phyloP scores from a whole-genome alignment of 1,140 invertebrate genomes.

The Papilio machaon region DNA sequence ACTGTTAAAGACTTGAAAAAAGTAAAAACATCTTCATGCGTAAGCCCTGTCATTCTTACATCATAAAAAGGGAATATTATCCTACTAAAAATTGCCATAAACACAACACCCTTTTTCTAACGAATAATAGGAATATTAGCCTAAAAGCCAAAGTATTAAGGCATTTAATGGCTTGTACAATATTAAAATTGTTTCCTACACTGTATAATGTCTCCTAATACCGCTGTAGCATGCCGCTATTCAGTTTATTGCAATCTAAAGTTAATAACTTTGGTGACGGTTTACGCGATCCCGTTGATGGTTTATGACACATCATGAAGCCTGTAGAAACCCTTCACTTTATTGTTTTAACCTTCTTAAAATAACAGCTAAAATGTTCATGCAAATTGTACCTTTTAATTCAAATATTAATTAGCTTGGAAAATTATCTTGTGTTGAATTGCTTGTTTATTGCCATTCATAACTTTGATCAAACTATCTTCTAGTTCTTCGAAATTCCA shows the following conservation, averaged over 20 bases:
- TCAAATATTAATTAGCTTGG: background rate
- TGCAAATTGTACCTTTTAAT: background rate
- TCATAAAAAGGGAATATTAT: slow-evolving; percentile 77
- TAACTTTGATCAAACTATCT: no score
- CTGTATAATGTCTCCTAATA: slow-evolving; percentile 70
- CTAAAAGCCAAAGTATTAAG: slow-evolving; percentile 44
- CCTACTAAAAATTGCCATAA: slow-evolving; percentile 76
- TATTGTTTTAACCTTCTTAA: slow-evolving; percentile 40
- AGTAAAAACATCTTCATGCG: slow-evolving; percentile 73
- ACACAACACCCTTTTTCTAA: slow-evolving; percentile 59
- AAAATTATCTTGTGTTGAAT: background rate
- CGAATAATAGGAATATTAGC: slow-evolving; percentile 21
- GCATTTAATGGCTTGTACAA: slow-evolving; percentile 5
- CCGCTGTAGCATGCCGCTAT: slow-evolving; percentile 73
- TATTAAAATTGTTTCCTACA: slow-evolving; percentile 41
- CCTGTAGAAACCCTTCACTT: slow-evolving; percentile 47
- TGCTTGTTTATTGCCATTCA: no score
- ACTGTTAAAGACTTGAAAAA: slow-evolving; percentile 62
- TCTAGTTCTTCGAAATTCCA: no score
- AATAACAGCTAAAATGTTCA: background rate
- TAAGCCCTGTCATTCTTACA: slow-evolving; percentile 72
- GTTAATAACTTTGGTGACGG: slow-evolving; percentile 73
- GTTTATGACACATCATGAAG: slow-evolving; percentile 60
- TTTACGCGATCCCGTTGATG: slow-evolving; percentile 58
- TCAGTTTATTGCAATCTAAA: slow-evolving; percentile 79